Base-by-base conservation (phyloP, 2,113 vertebrate genomes). In the Centropristis striata region DNA sequence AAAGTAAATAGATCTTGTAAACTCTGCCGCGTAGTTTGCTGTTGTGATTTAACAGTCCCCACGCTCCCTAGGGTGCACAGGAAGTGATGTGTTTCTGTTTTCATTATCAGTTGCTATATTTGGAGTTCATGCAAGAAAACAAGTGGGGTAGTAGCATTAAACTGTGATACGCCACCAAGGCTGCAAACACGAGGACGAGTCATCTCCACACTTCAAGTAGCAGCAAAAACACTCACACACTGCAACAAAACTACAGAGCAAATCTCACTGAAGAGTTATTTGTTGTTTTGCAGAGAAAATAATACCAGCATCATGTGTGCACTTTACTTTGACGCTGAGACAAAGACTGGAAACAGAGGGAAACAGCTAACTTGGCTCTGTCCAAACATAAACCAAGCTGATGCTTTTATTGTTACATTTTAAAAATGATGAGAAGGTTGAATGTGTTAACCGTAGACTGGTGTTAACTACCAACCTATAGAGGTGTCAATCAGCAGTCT, bases 51-150 rank as follows among this genome's bases (percentile, higher is more conserved):
- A 47, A 16, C 80, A 41, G 36, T 49, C 4, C 65, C 41, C 25
- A 16, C 3, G 2, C 28, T 69, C 64, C 8, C 36, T 8, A 20
- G 14, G 21, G 44, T 71, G 42, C 71, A 71, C 68, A 71, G 65
- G 70, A 81, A 79, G 71, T 64, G 28, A 37, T 27, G 14, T 8
- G 49, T 58, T 83, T 42, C 25, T 59, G 59, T 71, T 82, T 80
- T 85, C 42, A 76, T 27, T 18, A 47, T 36, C 72, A 46, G 54
- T 25, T 71, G 8, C 79, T 90, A 83, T 80, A 71, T 81, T 83
- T 87, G 25, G 72, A 80, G 27, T 8, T 18, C 41, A 25, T 46
- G 41, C 16, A 44, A 63, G 44, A 82, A 67, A n/a, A n/a, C n/a
- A 7, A 49, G 41, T 1, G 4, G 6, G 2, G 60, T 27, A 14